Percentiles rank a stretch among this genome's conserved stretches.
These are phyloP conservation scores for Microtus pennsylvanicus DNA, from an alignment of 2,113 vertebrate genomes.

Conservation along the genomic window DNA sequence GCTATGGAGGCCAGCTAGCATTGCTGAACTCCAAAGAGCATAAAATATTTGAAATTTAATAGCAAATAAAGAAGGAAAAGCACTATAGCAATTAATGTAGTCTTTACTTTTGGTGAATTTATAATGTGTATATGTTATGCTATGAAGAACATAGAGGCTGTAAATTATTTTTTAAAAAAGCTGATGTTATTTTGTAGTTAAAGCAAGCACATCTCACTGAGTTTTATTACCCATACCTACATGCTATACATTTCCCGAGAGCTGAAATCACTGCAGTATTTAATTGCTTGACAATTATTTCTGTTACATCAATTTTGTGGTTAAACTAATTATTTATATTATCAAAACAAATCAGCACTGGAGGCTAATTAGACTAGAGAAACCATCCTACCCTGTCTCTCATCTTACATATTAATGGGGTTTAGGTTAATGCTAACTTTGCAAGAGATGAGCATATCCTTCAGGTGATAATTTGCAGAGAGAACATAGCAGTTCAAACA, in stretches of 20 bases:
- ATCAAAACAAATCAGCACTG: slow-evolving; percentile 79
- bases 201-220: slow-evolving; percentile 46
- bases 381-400: slow-evolving; percentile 36
- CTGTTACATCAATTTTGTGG: slow-evolving; percentile 84
- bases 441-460: slow-evolving; percentile 37
- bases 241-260: slow-evolving; percentile 80
- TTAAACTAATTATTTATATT: slow-evolving; percentile 87
- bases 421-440: slow-evolving; percentile 70
- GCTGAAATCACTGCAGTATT: slow-evolving; percentile 81
- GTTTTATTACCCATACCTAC: slow-evolving; percentile 70
- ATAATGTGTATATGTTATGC: slow-evolving; percentile 2
- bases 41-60: slow-evolving; percentile 23
- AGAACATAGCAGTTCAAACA: slow-evolving; percentile 34
- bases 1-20: background rate
- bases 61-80: background rate
- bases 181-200: slow-evolving; percentile 64
- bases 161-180: slow-evolving; percentile 38
- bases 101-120: background rate
- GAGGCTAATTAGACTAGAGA: slow-evolving; percentile 81
- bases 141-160: background rate
- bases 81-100: background rate
- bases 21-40: slow-evolving; percentile 1
- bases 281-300: slow-evolving; percentile 86
- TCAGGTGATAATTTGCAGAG: slow-evolving; percentile 47
- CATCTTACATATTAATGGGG: slow-evolving; percentile 75